Percentiles rank a stretch among this genome's conserved stretches.
phyloP scores from a whole-genome alignment of 2,888 invertebrate species.

The Dicranocentrus wangi region DNA sequence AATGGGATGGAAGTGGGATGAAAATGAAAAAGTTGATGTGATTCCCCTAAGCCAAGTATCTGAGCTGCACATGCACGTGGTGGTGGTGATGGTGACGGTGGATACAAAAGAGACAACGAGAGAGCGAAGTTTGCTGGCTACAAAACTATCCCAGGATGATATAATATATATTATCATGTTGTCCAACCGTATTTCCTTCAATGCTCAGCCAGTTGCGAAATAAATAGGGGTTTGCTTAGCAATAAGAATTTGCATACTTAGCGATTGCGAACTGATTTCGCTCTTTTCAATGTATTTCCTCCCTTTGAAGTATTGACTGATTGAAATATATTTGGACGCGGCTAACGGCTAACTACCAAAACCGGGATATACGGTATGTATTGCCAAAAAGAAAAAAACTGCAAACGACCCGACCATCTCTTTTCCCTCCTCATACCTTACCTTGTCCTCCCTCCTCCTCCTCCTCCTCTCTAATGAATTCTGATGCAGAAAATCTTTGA shows the following conservation, averaged over 20 bases:
- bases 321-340: no score
- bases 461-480: conserved; percentile 41
- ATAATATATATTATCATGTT: no score
- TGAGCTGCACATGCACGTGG: conserved; percentile 55
- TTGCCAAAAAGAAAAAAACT: no score
- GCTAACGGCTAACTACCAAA: no score
- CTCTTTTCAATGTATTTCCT: no score
- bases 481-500: conserved; percentile 51
- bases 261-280: no score
- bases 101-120: conserved; percentile 53
- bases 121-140: conserved; percentile 21
- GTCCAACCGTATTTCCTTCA: no score
- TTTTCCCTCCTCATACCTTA: conserved; percentile 35
- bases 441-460: neutral
- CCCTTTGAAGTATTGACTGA: no score
- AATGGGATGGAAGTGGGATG: conserved; percentile 49
- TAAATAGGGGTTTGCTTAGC: no score
- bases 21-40: conserved; percentile 64
- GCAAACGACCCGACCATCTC: conserved; percentile 14
- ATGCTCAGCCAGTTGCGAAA: no score
- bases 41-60: conserved; percentile 64
- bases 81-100: neutral
- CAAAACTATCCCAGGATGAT: conserved; percentile 9
- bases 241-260: no score
- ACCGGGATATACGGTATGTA: no score